A percentile compares a stretch with the other conserved stretches of the same genome.
These are phyloP conservation scores for Lasiommata megera DNA, from an alignment of 2,888 invertebrate species.

Conservation along the genomic window DNA sequence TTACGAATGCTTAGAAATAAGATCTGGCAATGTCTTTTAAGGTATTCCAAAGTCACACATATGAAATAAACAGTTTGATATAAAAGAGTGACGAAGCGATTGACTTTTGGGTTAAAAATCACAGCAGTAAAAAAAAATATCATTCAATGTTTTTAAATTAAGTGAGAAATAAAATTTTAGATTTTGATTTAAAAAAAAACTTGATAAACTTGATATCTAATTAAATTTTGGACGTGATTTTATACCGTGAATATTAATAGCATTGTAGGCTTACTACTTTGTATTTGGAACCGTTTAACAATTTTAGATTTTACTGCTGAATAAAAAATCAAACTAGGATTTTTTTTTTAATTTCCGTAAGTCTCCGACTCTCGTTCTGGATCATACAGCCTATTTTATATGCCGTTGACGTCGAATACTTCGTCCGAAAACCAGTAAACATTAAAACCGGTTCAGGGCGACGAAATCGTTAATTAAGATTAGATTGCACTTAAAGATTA, in stretches of 20 bases:
- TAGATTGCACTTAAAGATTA: constrained; percentile 42
- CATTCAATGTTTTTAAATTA: no score
- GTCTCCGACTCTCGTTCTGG: background rate
- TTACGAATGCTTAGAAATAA: constrained; percentile 62
- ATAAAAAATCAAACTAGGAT: background rate
- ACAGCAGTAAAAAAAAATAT: no score
- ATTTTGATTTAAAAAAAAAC: no score
- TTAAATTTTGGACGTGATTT: background rate
- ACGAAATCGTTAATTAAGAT: constrained; percentile 30
- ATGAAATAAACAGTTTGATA: constrained; percentile 14
- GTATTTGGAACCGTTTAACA: no score
- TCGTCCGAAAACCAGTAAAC: constrained; percentile 8
- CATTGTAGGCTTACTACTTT: background rate
- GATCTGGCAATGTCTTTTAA: constrained; percentile 69
- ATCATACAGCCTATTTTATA: constrained; percentile 19
- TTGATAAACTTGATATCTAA: no score
- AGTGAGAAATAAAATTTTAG: no score
- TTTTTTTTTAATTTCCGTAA: background rate
- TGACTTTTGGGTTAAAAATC: no score
- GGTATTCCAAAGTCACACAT: constrained; percentile 23
- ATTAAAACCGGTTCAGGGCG: constrained; percentile 22
- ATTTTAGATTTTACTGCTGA: background rate
- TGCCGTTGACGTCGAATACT: constrained; percentile 20
- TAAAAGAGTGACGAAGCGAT: background rate
- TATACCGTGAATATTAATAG: background rate